Percentiles rank a stretch among this genome's conserved stretches.
These are phyloP conservation scores for Uloborus plumipes DNA, from an alignment of 2,888 invertebrate species.

Conservation along the genomic window DNA sequence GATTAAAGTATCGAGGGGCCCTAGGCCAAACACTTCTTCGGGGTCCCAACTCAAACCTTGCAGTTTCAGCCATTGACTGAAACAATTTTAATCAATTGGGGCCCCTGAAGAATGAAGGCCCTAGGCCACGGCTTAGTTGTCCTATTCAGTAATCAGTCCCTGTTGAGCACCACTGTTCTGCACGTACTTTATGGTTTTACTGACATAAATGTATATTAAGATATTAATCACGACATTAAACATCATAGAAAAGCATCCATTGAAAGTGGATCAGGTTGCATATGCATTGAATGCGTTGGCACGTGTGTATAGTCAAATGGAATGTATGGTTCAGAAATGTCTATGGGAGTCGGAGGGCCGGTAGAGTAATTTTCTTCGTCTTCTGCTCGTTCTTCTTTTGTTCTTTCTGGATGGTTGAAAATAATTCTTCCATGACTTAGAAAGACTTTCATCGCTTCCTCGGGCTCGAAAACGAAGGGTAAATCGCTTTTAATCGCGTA, in stretches of 20 bases:
- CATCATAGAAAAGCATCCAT: slow-evolving; percentile 30
- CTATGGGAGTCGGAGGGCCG: neutral
- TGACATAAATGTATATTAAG: too few species aligned
- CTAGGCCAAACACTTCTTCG: too few species aligned
- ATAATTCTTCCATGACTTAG: slow-evolving; percentile 47
- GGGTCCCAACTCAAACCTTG: too few species aligned
- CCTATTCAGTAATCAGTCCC: too few species aligned
- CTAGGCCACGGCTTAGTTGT: too few species aligned
- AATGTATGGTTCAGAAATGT: slow-evolving; percentile 5
- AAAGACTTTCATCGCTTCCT: slow-evolving; percentile 42
- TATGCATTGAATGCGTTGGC: slow-evolving; percentile 22
- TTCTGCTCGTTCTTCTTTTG: neutral
- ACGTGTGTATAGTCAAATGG: neutral
- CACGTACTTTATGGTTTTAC: too few species aligned
- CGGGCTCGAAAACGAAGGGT: slow-evolving; percentile 45
- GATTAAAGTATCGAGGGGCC: too few species aligned
- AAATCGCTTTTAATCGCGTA: slow-evolving; percentile 67
- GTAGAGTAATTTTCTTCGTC: neutral
- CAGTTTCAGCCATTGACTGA: too few species aligned
- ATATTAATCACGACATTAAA: too few species aligned
- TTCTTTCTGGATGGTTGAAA: slow-evolving; percentile 41
- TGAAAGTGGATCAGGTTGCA: slow-evolving; percentile 45
- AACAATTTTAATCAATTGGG: too few species aligned
- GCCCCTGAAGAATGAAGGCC: too few species aligned
- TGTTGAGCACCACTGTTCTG: too few species aligned